phyloP scores from a whole-genome alignment of 2,113 vertebrate genomes.

The Arenaria interpres region DNA sequence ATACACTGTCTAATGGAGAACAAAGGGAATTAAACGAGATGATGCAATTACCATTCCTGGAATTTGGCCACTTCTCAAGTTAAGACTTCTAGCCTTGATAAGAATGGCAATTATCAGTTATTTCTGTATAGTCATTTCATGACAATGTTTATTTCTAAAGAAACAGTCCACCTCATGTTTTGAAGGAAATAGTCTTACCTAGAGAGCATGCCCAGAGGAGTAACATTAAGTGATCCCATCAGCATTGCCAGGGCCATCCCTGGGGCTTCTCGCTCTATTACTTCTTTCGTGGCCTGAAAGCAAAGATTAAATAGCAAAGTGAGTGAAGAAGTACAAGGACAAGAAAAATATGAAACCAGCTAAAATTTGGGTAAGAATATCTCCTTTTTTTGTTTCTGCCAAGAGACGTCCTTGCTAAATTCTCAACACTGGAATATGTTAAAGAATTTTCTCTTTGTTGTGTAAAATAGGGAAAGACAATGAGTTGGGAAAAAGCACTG shows the following conservation, averaged over 20 bases:
- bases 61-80: neutral
- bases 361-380: conserved; percentile 9
- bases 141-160: neutral
- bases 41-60: neutral
- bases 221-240: conserved; percentile 99
- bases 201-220: conserved; percentile 98
- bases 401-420: neutral
- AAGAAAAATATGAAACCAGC: conserved; percentile 31
- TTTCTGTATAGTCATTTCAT: neutral
- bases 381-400: neutral
- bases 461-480: neutral
- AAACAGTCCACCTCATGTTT: conserved; percentile 27
- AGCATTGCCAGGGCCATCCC: conserved; percentile 99
- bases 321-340: conserved; percentile 60
- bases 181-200: conserved; percentile 81
- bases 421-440: neutral
- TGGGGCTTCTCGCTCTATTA: conserved; percentile 97
- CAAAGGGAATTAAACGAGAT: neutral
- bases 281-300: conserved; percentile 95
- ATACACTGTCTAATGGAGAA: neutral
- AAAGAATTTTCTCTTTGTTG: neutral
- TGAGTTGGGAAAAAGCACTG: neutral
- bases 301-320: conserved; percentile 77
- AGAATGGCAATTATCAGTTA: neutral
- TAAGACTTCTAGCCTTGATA: neutral